phyloP scores from a whole-genome alignment of 2,888 invertebrate genomes.

The Lepas anatifera region DNA sequence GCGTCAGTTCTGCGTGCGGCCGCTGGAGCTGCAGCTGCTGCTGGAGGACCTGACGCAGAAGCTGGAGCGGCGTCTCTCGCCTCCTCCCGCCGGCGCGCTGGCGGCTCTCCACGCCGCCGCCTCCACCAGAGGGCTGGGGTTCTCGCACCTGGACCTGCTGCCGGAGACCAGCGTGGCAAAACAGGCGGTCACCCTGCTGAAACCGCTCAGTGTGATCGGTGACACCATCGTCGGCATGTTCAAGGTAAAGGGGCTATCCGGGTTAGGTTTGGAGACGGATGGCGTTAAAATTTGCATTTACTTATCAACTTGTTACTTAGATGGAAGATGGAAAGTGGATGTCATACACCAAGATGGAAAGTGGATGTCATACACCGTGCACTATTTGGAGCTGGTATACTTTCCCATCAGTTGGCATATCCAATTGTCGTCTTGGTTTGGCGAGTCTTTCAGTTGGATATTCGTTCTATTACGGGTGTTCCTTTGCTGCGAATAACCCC shows the following conservation, averaged over 20 bases:
- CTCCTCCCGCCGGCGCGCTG: neutral
- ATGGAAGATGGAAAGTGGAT: too few species aligned
- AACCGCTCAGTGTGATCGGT: constrained; percentile 34
- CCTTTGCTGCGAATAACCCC: too few species aligned
- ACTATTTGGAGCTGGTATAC: neutral
- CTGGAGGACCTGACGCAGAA: constrained; percentile 48
- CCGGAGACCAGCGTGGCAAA: constrained; percentile 29
- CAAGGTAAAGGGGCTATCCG: constrained; percentile 19
- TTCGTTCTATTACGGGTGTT: too few species aligned
- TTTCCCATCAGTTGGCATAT: neutral
- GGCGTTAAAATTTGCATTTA: too few species aligned
- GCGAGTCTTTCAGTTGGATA: too few species aligned
- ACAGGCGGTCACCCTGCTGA: constrained; percentile 30
- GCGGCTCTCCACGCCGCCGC: constrained; percentile 8
- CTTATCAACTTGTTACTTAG: too few species aligned
- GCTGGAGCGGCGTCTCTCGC: constrained; percentile 40
- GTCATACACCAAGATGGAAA: too few species aligned
- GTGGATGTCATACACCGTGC: too few species aligned
- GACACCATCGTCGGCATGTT: constrained; percentile 29
- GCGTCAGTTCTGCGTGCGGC: constrained; percentile 25
- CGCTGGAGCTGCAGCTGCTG: constrained; percentile 36
- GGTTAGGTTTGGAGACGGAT: too few species aligned
- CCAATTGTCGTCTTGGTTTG: neutral
- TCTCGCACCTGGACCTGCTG: constrained; percentile 31
- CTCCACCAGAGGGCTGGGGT: constrained; percentile 21